phyloP scores from a whole-genome alignment of 2,797 vertebrate genomes.

The Peromyscus melanophrys region DNA sequence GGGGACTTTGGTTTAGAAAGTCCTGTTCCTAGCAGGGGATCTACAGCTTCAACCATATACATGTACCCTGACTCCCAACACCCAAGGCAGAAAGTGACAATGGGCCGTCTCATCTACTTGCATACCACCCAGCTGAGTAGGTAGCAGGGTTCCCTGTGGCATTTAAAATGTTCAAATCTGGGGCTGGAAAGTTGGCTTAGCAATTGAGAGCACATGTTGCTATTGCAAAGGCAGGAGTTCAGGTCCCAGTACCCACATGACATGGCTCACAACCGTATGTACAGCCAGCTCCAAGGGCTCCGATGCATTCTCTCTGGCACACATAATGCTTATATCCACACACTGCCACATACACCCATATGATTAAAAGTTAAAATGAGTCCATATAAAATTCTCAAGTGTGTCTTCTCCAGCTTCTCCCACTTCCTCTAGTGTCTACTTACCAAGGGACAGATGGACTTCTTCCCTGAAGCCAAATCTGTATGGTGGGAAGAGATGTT shows the following conservation, averaged over 20 bases:
- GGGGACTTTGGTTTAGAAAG: constrained; percentile 34
- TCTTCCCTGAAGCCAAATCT: not conserved
- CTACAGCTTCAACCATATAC: not conserved
- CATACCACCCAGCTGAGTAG: not conserved
- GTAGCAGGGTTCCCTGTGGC: not conserved
- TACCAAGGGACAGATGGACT: not conserved
- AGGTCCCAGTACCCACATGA: not conserved
- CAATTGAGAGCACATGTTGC: not conserved
- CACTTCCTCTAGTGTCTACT: not conserved
- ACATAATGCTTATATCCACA: not conserved
- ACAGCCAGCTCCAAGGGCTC: not conserved
- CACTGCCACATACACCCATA: not conserved
- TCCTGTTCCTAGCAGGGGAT: not conserved
- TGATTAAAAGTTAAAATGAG: not conserved
- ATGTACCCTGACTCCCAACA: not conserved
- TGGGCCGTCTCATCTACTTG: not conserved
- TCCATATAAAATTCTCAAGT: not conserved
- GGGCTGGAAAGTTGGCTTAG: not conserved
- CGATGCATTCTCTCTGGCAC: not conserved
- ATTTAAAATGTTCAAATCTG: not conserved
- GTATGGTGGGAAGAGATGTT: not conserved
- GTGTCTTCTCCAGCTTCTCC: not conserved
- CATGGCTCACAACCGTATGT: not conserved
- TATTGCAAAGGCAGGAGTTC: not conserved
- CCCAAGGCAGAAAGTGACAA: not conserved